Conservation (phyloP, 1,140 invertebrate species). For the Drosophila pectinifera region DNA sequence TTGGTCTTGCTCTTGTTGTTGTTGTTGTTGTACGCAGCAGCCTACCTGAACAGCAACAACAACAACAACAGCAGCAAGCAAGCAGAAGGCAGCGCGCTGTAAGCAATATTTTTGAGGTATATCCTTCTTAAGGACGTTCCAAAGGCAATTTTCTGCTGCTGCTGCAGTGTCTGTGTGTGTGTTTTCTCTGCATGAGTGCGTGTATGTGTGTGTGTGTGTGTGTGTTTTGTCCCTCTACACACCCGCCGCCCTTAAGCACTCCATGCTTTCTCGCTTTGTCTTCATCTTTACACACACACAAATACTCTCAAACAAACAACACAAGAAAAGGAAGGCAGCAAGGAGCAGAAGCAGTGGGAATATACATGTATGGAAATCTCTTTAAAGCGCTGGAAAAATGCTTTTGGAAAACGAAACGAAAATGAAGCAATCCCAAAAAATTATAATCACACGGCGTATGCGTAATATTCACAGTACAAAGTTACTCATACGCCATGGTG, state of each 20-base stretch:
- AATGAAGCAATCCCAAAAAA: conserved; percentile 2
- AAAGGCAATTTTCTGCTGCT: conserved; percentile 75
- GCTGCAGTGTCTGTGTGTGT: conserved; percentile 45
- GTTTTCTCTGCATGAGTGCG: conserved; percentile 2
- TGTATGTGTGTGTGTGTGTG: conserved; percentile 21
- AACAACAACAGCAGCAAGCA: conserved; percentile 10
- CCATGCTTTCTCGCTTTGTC: conserved; percentile 33
- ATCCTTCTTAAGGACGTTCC: conserved; percentile 85
- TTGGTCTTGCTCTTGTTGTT: conserved; percentile 7
- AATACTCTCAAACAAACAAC: conserved; percentile 8
- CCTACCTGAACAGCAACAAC: conserved; percentile 40
- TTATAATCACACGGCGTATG: conserved; percentile 16
- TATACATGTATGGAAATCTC: conserved; percentile 20
- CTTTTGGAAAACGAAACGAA: neutral
- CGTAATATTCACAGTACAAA: neutral
- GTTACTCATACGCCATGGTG: neutral
- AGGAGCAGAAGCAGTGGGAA: conserved; percentile 1
- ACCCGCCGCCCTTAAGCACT: conserved; percentile 24
- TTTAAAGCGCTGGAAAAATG: conserved; percentile 17
- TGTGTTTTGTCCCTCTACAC: conserved; percentile 19
- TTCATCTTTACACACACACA: conserved; percentile 22
- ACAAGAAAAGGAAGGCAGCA: conserved; percentile 14
- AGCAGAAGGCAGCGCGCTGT: conserved; percentile 35
- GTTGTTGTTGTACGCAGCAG: conserved; percentile 2
- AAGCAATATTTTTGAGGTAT: conserved; percentile 77